phyloP scores from a whole-genome alignment of 35 echinoderm and acorn worm genomes.

The Acanthaster planci region DNA sequence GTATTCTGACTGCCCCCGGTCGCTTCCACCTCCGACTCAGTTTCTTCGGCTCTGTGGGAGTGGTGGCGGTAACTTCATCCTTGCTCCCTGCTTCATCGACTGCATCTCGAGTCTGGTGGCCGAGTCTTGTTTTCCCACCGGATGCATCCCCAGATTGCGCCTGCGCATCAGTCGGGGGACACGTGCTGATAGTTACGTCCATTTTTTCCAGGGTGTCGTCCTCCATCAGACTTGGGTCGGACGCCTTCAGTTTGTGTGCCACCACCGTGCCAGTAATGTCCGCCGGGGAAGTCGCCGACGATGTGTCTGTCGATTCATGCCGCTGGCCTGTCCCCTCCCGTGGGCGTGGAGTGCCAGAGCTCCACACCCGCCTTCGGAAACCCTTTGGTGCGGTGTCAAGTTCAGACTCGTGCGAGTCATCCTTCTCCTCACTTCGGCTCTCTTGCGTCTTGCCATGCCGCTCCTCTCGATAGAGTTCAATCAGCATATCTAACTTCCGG shows the following conservation, averaged over 20 bases:
- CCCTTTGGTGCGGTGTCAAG: slow-evolving; percentile 67
- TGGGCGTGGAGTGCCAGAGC: slow-evolving; percentile 54
- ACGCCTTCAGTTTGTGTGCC: slow-evolving; percentile 51
- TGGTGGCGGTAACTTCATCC: slow-evolving; percentile 25
- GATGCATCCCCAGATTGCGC: slow-evolving; percentile 6
- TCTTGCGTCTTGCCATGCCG: slow-evolving; percentile 70
- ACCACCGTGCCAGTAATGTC: slow-evolving; percentile 43
- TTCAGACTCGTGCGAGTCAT: slow-evolving; percentile 48
- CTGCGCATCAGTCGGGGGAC: slow-evolving; percentile 15
- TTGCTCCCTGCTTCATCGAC: slow-evolving; percentile 12
- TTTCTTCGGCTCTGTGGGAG: slow-evolving; percentile 32
- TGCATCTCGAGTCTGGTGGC: slow-evolving; percentile 11
- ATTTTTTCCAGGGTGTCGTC: slow-evolving; percentile 17
- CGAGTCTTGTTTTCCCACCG: slow-evolving; percentile 22
- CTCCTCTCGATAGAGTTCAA: slow-evolving; percentile 95
- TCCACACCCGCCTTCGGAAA: slow-evolving; percentile 76
- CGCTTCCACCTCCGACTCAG: slow-evolving; percentile 28
- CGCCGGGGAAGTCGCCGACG: slow-evolving; percentile 84
- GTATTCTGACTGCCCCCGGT: slow-evolving; percentile 2
- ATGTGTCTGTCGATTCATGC: slow-evolving; percentile 66
- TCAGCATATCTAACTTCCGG: slow-evolving; percentile 96
- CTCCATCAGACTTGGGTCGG: slow-evolving; percentile 50
- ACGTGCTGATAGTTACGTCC: slow-evolving; percentile 23
- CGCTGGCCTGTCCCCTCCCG: slow-evolving; percentile 42
- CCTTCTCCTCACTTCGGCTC: slow-evolving; percentile 41